phyloP scores from a whole-genome alignment of 2,113 vertebrate species.

The Dicrurus megarhynchus region DNA sequence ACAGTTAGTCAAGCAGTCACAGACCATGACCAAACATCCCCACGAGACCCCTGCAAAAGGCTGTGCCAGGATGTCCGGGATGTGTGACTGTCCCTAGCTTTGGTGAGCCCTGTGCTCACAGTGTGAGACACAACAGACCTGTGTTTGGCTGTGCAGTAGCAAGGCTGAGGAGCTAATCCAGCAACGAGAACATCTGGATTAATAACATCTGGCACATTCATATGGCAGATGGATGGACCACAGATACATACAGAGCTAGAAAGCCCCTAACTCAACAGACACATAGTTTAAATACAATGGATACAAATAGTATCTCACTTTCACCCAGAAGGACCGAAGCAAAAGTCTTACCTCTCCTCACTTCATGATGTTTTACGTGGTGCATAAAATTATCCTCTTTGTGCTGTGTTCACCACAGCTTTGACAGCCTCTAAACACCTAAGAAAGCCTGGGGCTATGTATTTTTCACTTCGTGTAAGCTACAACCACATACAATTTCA shows the following conservation, averaged over 20 bases:
- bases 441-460: background rate
- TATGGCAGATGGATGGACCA: background rate
- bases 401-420: background rate
- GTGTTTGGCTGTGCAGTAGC: background rate
- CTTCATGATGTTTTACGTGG: background rate
- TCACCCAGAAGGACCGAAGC: background rate
- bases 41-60: accelerated
- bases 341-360: background rate
- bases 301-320: background rate
- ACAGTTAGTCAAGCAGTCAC: background rate
- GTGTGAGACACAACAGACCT: background rate
- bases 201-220: background rate
- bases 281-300: background rate
- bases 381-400: background rate
- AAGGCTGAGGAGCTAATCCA: background rate
- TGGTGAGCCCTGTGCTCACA: background rate
- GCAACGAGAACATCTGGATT: background rate
- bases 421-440: background rate
- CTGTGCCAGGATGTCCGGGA: background rate
- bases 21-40: background rate
- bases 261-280: background rate
- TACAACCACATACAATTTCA: background rate
- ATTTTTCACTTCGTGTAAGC: background rate
- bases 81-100: background rate
- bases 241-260: background rate